Evolutionary conservation across 2,113 vertebrate species (phyloP), one percentile per base, ranked within the genome.

Genomic region (Eubucco bourcierii): DNA sequence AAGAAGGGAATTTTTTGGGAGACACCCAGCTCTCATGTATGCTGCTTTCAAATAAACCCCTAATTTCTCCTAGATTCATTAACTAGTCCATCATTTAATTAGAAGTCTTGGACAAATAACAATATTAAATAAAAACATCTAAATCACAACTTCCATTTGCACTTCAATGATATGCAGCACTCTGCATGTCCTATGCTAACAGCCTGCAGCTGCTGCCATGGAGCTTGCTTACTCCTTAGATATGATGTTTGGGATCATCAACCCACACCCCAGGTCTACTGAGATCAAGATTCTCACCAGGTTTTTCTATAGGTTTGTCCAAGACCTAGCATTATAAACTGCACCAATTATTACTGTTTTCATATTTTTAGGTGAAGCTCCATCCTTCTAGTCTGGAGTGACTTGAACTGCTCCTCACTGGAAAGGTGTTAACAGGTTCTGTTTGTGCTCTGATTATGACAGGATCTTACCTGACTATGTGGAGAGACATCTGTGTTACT

Each of bases 181-280:
- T 58, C 50, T 73, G 37, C 9, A 8, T 27, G 14, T 83, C 37
- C 64, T 60, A 2, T 14, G 25, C 27, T 34, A 13, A 29, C 21
- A 73, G 39, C 55, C 34, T 44, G 1, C 8, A 2, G 10, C 6
- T 12, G 11, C 20, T 39, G 28, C 15, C 61, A 46, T 2, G 0
- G 52, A 53, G 10, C 6, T 1, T n/a, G 1, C 0, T 56, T 29
- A 19, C 29, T 67, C 10, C 82, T 90, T 27, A 27, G 46, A 65
- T 75, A 19, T 73, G 31, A 73, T 37, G 50, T 9, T 20, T 28
- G 25, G 10, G 13, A 7, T 21, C 77, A 37, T 23, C 63, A 55
- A 4, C 25, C 17, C 67, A 34, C 33, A 33, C 21, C 15, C 7
- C 13, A 44, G 6, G 8, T 68, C 23, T 23, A 66, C 37, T 24